Percentiles rank a stretch among this genome's conserved stretches.
Conservation (phyloP, 2,888 invertebrate species). For the Tholera decimalis region DNA sequence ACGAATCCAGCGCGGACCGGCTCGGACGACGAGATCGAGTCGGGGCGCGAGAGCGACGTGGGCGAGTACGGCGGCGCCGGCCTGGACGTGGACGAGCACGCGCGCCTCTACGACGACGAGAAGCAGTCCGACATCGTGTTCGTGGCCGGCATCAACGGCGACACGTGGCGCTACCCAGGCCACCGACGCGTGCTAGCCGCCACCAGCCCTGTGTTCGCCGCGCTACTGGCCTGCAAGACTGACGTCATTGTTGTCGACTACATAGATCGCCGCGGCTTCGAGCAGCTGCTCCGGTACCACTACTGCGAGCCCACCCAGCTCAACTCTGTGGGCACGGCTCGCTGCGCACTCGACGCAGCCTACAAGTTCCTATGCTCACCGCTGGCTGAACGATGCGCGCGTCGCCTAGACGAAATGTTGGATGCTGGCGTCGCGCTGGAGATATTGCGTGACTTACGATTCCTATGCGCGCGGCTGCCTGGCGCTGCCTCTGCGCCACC, state of each 20-base stretch:
- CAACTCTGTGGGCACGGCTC: slow-evolving; percentile 92
- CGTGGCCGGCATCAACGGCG: slow-evolving; percentile 92
- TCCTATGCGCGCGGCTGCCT: slow-evolving; percentile 84
- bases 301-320: slow-evolving; percentile 92
- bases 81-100: slow-evolving; percentile 73
- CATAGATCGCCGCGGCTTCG: slow-evolving; percentile 93
- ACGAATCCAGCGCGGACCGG: slow-evolving; percentile 84
- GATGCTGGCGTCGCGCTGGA: slow-evolving; percentile 92
- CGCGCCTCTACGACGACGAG: slow-evolving; percentile 88
- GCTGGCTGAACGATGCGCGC: slow-evolving; percentile 93
- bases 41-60: slow-evolving; percentile 59
- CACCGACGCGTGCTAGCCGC: slow-evolving; percentile 92
- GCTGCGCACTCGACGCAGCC: slow-evolving; percentile 94
- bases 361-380: slow-evolving; percentile 94
- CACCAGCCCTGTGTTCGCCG: slow-evolving; percentile 92
- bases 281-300: slow-evolving; percentile 92
- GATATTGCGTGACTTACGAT: slow-evolving; percentile 92
- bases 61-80: slow-evolving; percentile 67
- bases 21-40: slow-evolving; percentile 79
- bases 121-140: slow-evolving; percentile 92
- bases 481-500: slow-evolving; percentile 90
- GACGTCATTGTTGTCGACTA: slow-evolving; percentile 90
- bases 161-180: slow-evolving; percentile 93
- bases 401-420: slow-evolving; percentile 92
- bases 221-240: slow-evolving; percentile 87